These are phyloP conservation scores for Syritta pipiens DNA, from an alignment of 2,888 invertebrate genomes.

Conservation along the genomic window DNA sequence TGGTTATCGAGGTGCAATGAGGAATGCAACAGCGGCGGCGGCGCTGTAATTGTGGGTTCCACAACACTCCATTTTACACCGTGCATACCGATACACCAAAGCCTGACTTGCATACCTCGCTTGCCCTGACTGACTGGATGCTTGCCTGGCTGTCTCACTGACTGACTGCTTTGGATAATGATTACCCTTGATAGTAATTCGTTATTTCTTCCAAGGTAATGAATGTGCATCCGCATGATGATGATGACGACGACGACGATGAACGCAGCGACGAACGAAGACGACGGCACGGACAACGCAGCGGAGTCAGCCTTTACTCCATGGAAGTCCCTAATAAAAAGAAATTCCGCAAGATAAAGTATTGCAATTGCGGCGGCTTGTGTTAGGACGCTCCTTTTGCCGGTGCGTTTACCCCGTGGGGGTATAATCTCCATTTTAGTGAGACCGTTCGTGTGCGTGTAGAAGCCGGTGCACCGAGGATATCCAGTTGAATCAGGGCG, in stretches of 20 bases:
- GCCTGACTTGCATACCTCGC: conserved; percentile 28
- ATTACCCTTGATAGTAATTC: conserved; percentile 74
- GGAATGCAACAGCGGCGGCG: conserved; percentile 65
- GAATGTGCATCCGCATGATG: conserved; percentile 69
- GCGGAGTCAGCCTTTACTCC: conserved; percentile 25
- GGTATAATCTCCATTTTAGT: conserved; percentile 63
- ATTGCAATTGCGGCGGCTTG: conserved; percentile 57
- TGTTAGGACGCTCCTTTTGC: conserved; percentile 40
- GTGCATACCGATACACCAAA: conserved; percentile 38
- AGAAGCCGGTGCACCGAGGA: background rate
- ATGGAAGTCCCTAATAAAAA: conserved; percentile 65
- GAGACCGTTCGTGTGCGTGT: conserved; percentile 49
- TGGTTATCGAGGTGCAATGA: conserved; percentile 65
- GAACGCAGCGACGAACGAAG: background rate
- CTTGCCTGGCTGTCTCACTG: conserved; percentile 63
- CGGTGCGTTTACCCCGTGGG: conserved; percentile 56
- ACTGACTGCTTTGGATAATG: conserved; percentile 75
- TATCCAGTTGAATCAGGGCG: conserved; percentile 54
- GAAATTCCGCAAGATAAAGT: conserved; percentile 67
- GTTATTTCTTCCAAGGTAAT: conserved; percentile 71
- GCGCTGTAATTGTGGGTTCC: conserved; percentile 69
- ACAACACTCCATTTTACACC: conserved; percentile 69
- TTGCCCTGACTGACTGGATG: conserved; percentile 19
- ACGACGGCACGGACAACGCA: background rate
- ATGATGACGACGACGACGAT: conserved; percentile 51